Conservation (phyloP, 2,113 vertebrate species). For the Erpornis zantholeuca region DNA sequence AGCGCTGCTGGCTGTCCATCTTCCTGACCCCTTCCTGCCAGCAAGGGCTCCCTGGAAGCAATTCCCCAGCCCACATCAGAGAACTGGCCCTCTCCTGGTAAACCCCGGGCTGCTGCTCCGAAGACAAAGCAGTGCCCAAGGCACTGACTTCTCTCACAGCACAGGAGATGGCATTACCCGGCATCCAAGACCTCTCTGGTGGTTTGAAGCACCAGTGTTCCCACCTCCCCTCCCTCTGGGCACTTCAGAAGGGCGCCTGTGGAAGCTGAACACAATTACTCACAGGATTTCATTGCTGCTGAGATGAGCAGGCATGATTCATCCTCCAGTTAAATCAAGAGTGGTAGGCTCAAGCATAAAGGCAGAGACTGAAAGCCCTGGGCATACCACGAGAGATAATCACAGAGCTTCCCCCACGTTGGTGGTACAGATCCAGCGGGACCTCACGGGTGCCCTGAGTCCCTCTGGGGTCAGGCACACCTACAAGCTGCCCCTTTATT, state of each 20-base stretch:
- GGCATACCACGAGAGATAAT: background rate
- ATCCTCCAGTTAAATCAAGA: background rate
- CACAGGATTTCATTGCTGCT: conserved; percentile 8
- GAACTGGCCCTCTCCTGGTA: fast-evolving
- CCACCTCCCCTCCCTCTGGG: conserved; percentile 14
- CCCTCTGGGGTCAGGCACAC: background rate
- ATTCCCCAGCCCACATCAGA: background rate
- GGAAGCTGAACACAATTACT: conserved; percentile 12
- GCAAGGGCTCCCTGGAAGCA: background rate
- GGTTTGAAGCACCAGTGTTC: background rate
- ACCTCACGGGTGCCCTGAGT: fast-evolving
- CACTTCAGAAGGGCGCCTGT: background rate
- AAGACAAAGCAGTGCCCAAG: background rate
- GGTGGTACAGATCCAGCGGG: background rate
- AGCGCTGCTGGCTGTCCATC: background rate
- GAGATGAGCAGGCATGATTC: conserved; percentile 28
- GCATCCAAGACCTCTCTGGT: background rate
- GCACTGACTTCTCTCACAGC: background rate
- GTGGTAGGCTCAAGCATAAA: background rate
- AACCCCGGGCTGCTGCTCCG: background rate
- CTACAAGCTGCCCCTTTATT: background rate
- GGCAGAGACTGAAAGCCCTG: background rate
- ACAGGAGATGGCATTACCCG: background rate
- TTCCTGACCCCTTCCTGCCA: background rate
- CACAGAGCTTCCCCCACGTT: background rate